Evolutionary conservation across 2,797 vertebrate genomes (phyloP), one percentile per base, ranked within the genome.

Genomic region (Jordanella pulchra): DNA sequence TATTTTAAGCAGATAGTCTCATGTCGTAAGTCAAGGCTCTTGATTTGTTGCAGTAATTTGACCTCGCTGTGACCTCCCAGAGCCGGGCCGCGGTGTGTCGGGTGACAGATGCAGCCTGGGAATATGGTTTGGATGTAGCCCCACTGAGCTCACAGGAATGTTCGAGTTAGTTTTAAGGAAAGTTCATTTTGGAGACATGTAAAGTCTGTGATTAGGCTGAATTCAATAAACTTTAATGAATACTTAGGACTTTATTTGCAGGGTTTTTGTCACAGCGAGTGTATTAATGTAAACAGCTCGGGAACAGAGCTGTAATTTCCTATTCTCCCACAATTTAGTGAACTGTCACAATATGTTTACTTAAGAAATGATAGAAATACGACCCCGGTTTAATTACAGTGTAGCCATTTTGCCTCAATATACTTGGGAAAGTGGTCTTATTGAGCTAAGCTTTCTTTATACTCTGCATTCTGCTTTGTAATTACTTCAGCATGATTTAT

Each of bases 401-500:
- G 60, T 84, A 89, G 89, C 87, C 89, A 89, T 91, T 93, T 91
- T 91, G 87, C 87, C 84, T 90, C 85, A 85, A 85, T 91, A 92
- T 89, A 90, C 87, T 89, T 90, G 91, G 91, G 89, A 93, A 93
- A 93, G 84, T 92, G 90, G 87, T 84, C 90, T 91, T 88, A 89
- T 91, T 90, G 88, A 89, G 89, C 85, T 51, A 79, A 84, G 90
- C 89, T 92, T 90, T 87, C 86, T 87, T 91, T 89, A 79, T 85
- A 79, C 85, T 81, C 85, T 79, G 83, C 80, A 80, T 87, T 90
- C 87, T 89, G 87, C 94, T 94, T 93, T 93, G 90, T 94, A 94
- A 95, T 95, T 94, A 94, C 91, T 91, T 86, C 86, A 75, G 86
- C 87, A 79, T 92, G 93, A 94, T 93, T 93, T 93, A 92, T 88